phyloP scores from a whole-genome alignment of 2,888 invertebrate genomes.

The Galerucella pusilla region DNA sequence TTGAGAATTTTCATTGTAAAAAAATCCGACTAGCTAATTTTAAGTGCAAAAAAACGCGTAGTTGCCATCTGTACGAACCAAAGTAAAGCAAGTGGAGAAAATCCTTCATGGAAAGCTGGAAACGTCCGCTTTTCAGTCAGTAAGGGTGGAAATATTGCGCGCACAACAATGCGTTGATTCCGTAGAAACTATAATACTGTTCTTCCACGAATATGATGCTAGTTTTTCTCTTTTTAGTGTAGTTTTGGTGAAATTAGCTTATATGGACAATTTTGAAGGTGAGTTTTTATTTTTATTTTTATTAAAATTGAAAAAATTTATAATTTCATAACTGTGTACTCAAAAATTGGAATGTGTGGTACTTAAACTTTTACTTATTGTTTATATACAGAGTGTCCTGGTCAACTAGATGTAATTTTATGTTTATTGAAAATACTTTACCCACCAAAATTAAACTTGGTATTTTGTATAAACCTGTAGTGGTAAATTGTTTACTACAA shows the following conservation, averaged over 20 bases:
- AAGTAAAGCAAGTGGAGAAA: constrained; percentile 33
- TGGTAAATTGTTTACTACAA: too few species aligned
- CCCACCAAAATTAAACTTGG: too few species aligned
- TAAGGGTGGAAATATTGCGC: constrained; percentile 47
- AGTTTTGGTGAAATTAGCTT: constrained; percentile 24
- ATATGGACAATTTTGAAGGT: constrained; percentile 32
- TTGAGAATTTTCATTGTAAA: not conserved
- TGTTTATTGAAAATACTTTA: too few species aligned
- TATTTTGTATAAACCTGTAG: too few species aligned
- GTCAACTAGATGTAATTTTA: too few species aligned
- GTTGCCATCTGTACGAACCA: constrained; percentile 40
- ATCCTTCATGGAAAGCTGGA: constrained; percentile 43
- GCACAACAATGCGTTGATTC: constrained; percentile 44
- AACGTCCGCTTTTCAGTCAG: constrained; percentile 42
- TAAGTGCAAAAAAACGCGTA: constrained; percentile 17
- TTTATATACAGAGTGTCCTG: not conserved
- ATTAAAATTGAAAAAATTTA: not conserved
- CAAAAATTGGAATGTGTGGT: not conserved
- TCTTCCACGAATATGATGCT: constrained; percentile 36
- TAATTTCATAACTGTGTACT: not conserved
- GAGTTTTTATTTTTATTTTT: constrained; percentile 9
- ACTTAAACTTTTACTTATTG: too few species aligned
- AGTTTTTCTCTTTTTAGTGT: constrained; percentile 38
- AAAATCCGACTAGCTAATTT: not conserved
- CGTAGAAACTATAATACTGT: constrained; percentile 27